phyloP scores from a whole-genome alignment of 2,888 invertebrate genomes.

The Drosophila mercatorum region DNA sequence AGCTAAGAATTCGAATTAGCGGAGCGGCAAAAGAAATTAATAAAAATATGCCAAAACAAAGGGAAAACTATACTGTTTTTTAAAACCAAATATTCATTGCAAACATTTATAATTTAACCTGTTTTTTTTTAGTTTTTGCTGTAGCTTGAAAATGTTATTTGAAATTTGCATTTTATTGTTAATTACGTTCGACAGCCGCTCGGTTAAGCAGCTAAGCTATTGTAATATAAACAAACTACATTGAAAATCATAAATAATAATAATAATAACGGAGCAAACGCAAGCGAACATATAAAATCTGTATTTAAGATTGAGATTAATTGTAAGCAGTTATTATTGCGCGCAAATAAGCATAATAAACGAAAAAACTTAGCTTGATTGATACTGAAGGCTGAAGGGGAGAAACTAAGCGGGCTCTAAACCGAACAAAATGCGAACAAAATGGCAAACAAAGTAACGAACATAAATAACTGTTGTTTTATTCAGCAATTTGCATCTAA shows the following conservation, averaged over 20 bases:
- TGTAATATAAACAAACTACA: conserved; percentile 60
- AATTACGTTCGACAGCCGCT: conserved; percentile 15
- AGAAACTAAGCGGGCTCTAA: conserved; percentile 1
- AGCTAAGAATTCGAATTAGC: conserved; percentile 9
- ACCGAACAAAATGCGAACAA: conserved; percentile 38
- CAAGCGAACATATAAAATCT: conserved; percentile 32
- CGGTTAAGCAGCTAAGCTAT: conserved; percentile 53
- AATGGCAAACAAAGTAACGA: conserved; percentile 54
- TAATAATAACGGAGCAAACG: conserved; percentile 23
- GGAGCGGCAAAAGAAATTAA: conserved; percentile 9
- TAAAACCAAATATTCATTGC: no score
- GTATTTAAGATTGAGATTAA: conserved; percentile 66
- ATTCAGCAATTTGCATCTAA: conserved; percentile 75
- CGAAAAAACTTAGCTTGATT: conserved; percentile 47
- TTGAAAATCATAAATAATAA: conserved; percentile 37
- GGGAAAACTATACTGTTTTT: neutral
- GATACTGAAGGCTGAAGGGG: conserved; percentile 32
- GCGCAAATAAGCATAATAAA: conserved; percentile 63
- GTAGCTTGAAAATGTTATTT: neutral
- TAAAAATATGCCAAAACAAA: neutral
- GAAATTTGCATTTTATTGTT: neutral
- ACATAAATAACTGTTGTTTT: conserved; percentile 76
- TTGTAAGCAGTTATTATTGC: conserved; percentile 74
- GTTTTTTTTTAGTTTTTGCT: neutral
- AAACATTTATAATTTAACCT: neutral